Conservation (phyloP, 2,888 invertebrate genomes). For the Chaitophorus viminalis region DNA sequence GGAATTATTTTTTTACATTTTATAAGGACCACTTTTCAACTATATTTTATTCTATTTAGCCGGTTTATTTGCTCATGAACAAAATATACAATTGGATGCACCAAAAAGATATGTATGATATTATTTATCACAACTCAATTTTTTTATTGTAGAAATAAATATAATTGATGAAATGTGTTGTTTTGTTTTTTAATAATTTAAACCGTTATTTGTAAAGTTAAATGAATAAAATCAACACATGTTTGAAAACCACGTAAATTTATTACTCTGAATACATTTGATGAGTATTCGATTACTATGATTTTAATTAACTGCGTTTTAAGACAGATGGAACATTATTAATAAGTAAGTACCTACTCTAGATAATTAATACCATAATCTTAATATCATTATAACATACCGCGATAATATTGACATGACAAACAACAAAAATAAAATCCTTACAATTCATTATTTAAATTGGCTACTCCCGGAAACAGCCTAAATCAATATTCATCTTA, state of each 20-base stretch:
- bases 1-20: neutral
- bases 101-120: neutral
- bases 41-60: neutral
- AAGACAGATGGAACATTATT: neutral
- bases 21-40: neutral
- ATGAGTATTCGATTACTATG: neutral
- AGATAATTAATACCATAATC: neutral
- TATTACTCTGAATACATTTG: neutral
- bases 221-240: neutral
- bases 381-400: neutral
- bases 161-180: too few species aligned
- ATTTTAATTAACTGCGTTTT: neutral
- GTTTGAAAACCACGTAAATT: neutral
- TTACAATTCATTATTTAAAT: slow-evolving; percentile 27
- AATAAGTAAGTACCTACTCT: neutral
- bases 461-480: neutral
- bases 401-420: neutral
- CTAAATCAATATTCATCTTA: slow-evolving; percentile 10
- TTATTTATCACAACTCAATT: neutral
- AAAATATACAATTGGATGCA: neutral
- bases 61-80: neutral
- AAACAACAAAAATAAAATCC: neutral
- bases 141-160: neutral
- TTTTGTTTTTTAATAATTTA: neutral
- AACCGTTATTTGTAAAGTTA: neutral